Percentiles rank a stretch among this genome's conserved stretches.
Conservation (phyloP, 2,888 invertebrate species). For the Zelleria hepariella region DNA sequence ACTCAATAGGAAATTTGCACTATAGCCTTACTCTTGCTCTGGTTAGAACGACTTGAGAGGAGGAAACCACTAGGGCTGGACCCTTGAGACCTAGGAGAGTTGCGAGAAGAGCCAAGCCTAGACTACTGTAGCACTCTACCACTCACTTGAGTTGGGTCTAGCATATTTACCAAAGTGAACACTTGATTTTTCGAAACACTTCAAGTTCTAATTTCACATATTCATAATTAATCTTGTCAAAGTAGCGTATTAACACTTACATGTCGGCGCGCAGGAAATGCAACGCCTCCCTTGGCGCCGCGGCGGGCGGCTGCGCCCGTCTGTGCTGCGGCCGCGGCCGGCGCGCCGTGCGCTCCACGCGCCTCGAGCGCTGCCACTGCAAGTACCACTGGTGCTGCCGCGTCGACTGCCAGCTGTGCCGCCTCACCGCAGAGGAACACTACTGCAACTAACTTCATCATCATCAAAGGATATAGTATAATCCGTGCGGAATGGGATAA, state of each 20-base stretch:
- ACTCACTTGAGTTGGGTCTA: too few species aligned
- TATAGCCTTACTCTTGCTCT: too few species aligned
- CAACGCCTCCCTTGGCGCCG: slow-evolving; percentile 75
- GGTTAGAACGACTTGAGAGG: slow-evolving; percentile 50
- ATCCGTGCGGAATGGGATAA: neutral
- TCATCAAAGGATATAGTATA: neutral
- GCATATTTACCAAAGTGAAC: too few species aligned
- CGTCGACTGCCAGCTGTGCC: slow-evolving; percentile 88
- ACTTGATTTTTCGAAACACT: too few species aligned
- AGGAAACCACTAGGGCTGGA: slow-evolving; percentile 18
- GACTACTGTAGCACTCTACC: too few species aligned
- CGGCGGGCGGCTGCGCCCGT: slow-evolving; percentile 81
- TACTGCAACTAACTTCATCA: slow-evolving; percentile 74
- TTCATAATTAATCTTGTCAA: too few species aligned
- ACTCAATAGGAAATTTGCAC: too few species aligned
- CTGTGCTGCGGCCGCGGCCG: slow-evolving; percentile 90
- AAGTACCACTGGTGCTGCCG: slow-evolving; percentile 91
- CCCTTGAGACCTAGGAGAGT: neutral
- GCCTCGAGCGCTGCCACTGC: slow-evolving; percentile 84
- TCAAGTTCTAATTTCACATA: too few species aligned
- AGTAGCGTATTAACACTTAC: too few species aligned
- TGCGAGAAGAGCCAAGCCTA: too few species aligned
- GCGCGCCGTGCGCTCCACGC: slow-evolving; percentile 75
- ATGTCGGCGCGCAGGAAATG: slow-evolving; percentile 77
- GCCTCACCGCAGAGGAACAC: slow-evolving; percentile 77